Base-by-base conservation (phyloP, 2,888 invertebrate genomes). In the Aelia acuminata region DNA sequence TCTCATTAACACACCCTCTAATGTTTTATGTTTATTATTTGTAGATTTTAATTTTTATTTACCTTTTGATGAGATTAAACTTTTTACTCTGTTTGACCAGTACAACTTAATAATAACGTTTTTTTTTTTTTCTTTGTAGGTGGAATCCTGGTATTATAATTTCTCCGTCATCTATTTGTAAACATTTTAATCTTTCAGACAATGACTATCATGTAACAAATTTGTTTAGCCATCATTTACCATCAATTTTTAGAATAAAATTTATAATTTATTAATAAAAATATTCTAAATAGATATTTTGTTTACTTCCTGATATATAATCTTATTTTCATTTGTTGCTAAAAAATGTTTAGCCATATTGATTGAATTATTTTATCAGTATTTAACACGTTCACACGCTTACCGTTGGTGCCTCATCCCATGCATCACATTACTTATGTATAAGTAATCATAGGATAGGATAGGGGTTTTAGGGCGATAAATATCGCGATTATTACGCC, bases 241-340 rank as follows among this genome's bases (percentile, higher is more conserved):
- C 63, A 63, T 3, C 26, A 26, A 31, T 63, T 26, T 63, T 13
- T 63, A 63, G 63, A 31, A 63, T n/a, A n/a, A n/a, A n/a, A 26
- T 63, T 63, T 63, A 63, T 63, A 63, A 63, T 63, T 63, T 63
- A 63, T 63, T 63, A 63, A 63, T 63, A 63, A 63, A 63, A 63
- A 15, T 31, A 15, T 63, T 26, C 63, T 31, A 63, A 63, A n/a
- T 31, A 13, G 15, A 8, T 7, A n/a, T 53, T 31, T 63, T 63
- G 0, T 63, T 63, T 5, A 63, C 31, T 63, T 63, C n/a, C n/a
- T n/a, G n/a, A n/a, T 20, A 15, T 15, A 15, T 26, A 13, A 26
- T 63, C 63, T 31, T 63, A 3, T 63, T 31, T 63, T 63, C 13
- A 63, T 63, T 31, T 15, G 31, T 63, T 53, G 11, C 0, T 53